A percentile compares a stretch with the other conserved stretches of the same genome.
phyloP scores from a whole-genome alignment of 2,888 invertebrate genomes.

The Zootermopsis nevadensis region DNA sequence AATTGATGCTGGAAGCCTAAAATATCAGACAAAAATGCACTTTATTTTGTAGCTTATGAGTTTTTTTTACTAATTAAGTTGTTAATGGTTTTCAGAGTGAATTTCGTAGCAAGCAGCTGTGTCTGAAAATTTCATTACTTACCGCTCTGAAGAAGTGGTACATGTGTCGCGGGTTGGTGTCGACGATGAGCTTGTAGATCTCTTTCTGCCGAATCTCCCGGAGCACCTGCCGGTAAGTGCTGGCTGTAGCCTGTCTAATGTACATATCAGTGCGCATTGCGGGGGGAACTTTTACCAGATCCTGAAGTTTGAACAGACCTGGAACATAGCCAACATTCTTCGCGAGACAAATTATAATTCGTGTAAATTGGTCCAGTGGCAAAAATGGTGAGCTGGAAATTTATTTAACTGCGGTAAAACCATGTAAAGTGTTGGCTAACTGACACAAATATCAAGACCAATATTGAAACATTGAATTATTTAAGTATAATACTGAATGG shows the following conservation, averaged over 20 bases:
- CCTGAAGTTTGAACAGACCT: constrained; percentile 87
- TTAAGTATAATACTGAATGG: no score
- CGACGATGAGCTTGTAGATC: constrained; percentile 88
- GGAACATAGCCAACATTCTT: constrained; percentile 49
- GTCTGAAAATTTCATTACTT: constrained; percentile 63
- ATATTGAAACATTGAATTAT: background rate
- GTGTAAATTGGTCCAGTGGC: no score
- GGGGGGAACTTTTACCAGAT: constrained; percentile 79
- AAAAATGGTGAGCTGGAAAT: background rate
- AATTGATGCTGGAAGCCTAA: no score
- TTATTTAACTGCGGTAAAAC: background rate
- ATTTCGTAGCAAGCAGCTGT: no score
- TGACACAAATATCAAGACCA: background rate
- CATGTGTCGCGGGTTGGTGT: constrained; percentile 85
- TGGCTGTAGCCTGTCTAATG: constrained; percentile 74
- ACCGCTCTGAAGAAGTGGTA: constrained; percentile 88
- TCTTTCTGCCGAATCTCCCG: constrained; percentile 88
- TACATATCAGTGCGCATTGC: constrained; percentile 77
- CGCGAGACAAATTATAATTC: background rate
- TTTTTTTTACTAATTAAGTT: no score
- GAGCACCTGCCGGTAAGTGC: constrained; percentile 78
- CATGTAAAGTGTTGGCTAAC: background rate
- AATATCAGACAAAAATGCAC: no score
- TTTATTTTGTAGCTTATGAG: no score
- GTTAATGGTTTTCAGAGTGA: no score